phyloP scores from a whole-genome alignment of 2,888 invertebrate genomes.

The Epirrita christyi region DNA sequence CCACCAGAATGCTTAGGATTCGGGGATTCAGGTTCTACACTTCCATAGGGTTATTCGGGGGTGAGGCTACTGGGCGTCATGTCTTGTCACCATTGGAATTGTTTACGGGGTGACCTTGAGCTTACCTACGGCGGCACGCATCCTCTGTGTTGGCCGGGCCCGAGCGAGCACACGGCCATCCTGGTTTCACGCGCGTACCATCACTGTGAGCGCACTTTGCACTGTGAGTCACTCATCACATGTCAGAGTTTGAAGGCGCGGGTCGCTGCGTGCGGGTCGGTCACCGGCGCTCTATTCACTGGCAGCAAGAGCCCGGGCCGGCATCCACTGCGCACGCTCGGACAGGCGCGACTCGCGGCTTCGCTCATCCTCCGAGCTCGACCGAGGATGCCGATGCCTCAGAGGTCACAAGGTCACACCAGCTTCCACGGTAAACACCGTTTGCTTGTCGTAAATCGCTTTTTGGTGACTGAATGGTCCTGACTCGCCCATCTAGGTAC shows the following conservation, averaged over 20 bases:
- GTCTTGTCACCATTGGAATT: constrained; percentile 51
- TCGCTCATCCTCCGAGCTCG: constrained; percentile 62
- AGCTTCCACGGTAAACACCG: constrained; percentile 49
- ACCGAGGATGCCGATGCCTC: constrained; percentile 56
- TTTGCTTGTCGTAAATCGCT: constrained; percentile 23
- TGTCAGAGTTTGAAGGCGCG: constrained; percentile 47
- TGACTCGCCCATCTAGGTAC: background rate
- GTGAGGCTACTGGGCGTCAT: constrained; percentile 16
- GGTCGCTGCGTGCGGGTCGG: constrained; percentile 56
- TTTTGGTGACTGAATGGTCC: constrained; percentile 15
- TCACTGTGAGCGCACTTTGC: constrained; percentile 60
- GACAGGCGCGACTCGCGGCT: constrained; percentile 61
- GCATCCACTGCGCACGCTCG: constrained; percentile 69
- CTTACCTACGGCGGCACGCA: constrained; percentile 78
- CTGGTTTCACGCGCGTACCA: constrained; percentile 66
- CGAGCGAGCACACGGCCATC: constrained; percentile 73
- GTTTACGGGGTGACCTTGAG: constrained; percentile 70
- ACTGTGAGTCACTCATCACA: constrained; percentile 72
- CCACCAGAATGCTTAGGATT: constrained; percentile 4
- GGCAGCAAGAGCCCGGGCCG: constrained; percentile 68
- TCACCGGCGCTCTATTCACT: constrained; percentile 73
- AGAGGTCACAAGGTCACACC: constrained; percentile 80
- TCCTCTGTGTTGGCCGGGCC: constrained; percentile 73
- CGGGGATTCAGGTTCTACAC: constrained; percentile 9
- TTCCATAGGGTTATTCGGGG: constrained; percentile 2